Conservation (phyloP, 2,113 vertebrate species). For the Pterocles gutturalis region DNA sequence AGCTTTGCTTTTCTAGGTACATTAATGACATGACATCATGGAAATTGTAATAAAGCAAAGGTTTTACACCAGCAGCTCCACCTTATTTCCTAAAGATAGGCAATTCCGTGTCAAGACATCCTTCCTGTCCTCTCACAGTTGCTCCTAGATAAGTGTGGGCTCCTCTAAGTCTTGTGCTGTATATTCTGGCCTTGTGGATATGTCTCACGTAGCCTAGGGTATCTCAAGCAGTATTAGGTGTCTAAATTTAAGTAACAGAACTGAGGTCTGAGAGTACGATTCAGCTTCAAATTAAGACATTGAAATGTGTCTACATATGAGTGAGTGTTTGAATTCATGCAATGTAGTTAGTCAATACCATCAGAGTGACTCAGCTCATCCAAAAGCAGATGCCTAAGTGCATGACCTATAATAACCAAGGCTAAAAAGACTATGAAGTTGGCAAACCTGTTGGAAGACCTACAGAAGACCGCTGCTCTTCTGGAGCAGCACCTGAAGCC, state of each 20-base stretch:
- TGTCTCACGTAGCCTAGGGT: too few species aligned
- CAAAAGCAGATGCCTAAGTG: not conserved
- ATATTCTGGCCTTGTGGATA: not conserved
- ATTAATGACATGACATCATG: not conserved
- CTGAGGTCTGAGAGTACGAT: not conserved
- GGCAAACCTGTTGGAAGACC: not conserved
- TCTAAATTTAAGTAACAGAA: not conserved
- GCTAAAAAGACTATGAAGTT: not conserved
- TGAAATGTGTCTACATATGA: not conserved
- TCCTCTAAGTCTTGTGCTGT: not conserved
- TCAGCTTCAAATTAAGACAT: not conserved
- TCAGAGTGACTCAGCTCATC: not conserved
- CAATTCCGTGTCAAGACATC: not conserved
- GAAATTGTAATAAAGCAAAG: not conserved
- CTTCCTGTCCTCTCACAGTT: not conserved
- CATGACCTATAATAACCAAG: not conserved
- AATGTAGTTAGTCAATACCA: not conserved
- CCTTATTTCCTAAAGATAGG: not conserved
- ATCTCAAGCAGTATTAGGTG: not conserved
- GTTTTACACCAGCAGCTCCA: not conserved
- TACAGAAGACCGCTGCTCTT: not conserved
- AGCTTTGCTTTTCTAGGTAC: not conserved
- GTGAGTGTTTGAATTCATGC: not conserved
- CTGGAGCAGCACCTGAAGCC: not conserved
- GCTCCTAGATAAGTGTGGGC: not conserved